Base-by-base conservation (phyloP, 2,113 vertebrate genomes). In the Ahaetulla prasina region DNA sequence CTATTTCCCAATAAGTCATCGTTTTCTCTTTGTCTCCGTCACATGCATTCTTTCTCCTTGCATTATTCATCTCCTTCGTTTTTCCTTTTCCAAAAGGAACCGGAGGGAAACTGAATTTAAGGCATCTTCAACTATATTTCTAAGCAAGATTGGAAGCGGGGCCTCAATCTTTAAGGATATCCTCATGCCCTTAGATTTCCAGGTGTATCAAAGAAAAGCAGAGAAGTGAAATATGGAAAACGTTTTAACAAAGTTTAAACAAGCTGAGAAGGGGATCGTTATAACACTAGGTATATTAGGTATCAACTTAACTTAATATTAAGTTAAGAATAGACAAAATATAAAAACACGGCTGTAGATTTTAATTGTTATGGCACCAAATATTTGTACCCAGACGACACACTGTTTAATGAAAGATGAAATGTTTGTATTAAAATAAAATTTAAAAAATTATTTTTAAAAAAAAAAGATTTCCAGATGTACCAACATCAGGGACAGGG, bases 181-280 rank as follows among this genome's bases (percentile, higher is more conserved):
- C 2, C 60, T 47, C 0, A 0, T 11, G 10, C 0, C 0, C 0
- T 0, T 0, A 0, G 2, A 30, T 94, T 84, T 94, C n/a, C 39
- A 2, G 35, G 91, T 57, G 23, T 1, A 0, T 88, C 88, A 54
- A 1, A 45, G 45, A 45, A 45, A 45, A 45, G 45, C 4, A 6
- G 45, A 45, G 45, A 45, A 45, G 45, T 45, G 45, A 45, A 45
- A 45, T 45, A 45, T 6, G 45, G 45, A 45, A 45, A 45, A 45
- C 3, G 45, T 45, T 45, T 45, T 45, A 3, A 45, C 45, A 5
- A 45, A 45, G 45, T 45, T 45, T 45, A 45, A 45, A 45, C 6
- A 45, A 45, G 45, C 45, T 45, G 6, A 45, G 45, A 45, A 45
- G 45, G 6, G 45, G 45, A 5, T 45, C 6, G 45, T 45, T 45